Evolutionary conservation across 2,113 vertebrate species (phyloP).

Genomic region (Desmodus rotundus): DNA sequence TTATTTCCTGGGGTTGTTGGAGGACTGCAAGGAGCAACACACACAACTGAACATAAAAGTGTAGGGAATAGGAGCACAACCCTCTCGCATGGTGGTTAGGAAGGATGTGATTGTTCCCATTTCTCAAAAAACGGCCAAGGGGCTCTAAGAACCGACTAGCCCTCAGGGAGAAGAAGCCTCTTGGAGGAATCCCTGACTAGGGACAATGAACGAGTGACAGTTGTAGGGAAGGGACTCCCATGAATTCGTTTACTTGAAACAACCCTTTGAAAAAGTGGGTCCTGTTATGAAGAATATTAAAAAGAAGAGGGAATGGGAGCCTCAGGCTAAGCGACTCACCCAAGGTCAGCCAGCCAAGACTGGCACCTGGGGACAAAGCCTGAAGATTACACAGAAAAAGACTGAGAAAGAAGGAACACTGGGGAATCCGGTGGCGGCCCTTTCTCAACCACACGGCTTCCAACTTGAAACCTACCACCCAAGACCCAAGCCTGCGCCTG

Average conservation of each 20-base stretch:
- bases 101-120: neutral
- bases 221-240: neutral
- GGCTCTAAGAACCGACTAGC: neutral
- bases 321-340: neutral
- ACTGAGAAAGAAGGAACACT: neutral
- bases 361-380: neutral
- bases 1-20: neutral
- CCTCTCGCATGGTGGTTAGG: neutral
- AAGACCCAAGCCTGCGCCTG: neutral
- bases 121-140: neutral
- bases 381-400: neutral
- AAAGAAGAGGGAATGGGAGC: neutral
- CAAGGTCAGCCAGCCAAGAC: neutral
- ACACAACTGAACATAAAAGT: neutral
- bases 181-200: neutral
- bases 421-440: neutral
- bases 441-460: neutral
- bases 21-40: neutral
- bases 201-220: neutral
- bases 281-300: neutral
- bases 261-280: neutral
- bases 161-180: neutral
- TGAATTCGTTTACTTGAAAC: neutral
- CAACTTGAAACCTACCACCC: neutral
- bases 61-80: too few species aligned